Base-by-base conservation (phyloP, 2,888 invertebrate species). In the Eupsilia transversa region DNA sequence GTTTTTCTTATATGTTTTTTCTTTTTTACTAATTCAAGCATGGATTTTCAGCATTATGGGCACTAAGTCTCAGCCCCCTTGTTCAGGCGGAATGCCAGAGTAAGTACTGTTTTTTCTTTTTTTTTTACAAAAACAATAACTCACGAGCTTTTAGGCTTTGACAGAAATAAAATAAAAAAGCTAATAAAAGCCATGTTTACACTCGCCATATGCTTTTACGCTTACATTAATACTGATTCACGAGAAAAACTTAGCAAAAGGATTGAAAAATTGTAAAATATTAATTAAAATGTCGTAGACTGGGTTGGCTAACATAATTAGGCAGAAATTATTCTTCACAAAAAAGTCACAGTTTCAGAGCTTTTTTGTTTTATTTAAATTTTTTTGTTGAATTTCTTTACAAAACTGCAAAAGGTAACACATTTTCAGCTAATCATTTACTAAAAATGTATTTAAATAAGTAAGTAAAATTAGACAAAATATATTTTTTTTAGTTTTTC, bases 31-130 rank as follows among this genome's bases (percentile, higher is more conserved):
- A 96, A 96, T 94, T 91, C 89, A 91, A 92, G 96, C 96, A 96
- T 96, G 96, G 95, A 92, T 96, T 96, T 96, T 96, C 96, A 96
- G 96, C 96, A 91, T 94, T 96, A 91, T 96, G 96, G 96, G 96
- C 95, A 88, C 92, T 96, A 94, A 93, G 93, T 92, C 93, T 96
- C 92, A 94, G 94, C 92, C 96, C 96, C 82, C 94, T 96, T 91
- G 95, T 96, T 84, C 95, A 95, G 93, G 96, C 96, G 91, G 96
- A 96, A 95, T 96, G 96, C 94, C 96, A 96, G 90, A 96, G 96
- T 96, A 94, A 96, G 96, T 96, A 96, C 87, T 87, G 77, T 83
- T 85, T 81, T 57, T 72, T 59, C 23, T 59, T 78, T 88, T 84
- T 77, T 27, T 84, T 83, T 72, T 79, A 85, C 79, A 82, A 80